Percentiles rank a stretch among this genome's conserved stretches.
Conservation (phyloP, 2,113 vertebrate species). For the Taurulus bubalis region DNA sequence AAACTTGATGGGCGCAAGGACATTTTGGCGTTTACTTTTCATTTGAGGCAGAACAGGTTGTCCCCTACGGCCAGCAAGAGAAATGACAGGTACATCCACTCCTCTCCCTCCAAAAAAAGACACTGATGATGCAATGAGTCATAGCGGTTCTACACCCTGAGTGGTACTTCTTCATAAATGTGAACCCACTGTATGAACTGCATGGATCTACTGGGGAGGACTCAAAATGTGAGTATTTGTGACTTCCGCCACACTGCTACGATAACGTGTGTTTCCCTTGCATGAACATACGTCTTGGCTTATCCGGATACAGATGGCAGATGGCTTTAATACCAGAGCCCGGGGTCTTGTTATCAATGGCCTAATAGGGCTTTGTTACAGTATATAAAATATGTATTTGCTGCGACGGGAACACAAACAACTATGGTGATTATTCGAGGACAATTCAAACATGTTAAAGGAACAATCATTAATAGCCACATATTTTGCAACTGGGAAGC, state of each 20-base stretch:
- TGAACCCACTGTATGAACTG: neutral
- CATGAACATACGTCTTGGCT: conserved; percentile 42
- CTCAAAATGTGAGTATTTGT: too few relatives aligned
- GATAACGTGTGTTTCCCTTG: conserved; percentile 29
- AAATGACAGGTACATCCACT: conserved; percentile 10
- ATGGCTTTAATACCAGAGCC: conserved; percentile 36
- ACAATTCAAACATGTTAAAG: conserved; percentile 29
- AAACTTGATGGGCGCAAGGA: neutral
- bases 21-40: neutral
- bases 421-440: conserved; percentile 9
- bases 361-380: conserved; percentile 30
- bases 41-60: neutral
- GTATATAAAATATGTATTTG: conserved; percentile 33
- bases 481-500: conserved; percentile 40
- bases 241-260: conserved; percentile 11
- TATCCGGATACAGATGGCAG: conserved; percentile 25
- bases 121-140: conserved; percentile 15
- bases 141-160: neutral
- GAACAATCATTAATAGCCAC: conserved; percentile 21
- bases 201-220: conserved; percentile 12
- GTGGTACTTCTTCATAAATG: conserved; percentile 15
- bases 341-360: conserved; percentile 17
- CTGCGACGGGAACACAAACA: conserved; percentile 12
- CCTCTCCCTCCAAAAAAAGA: neutral
- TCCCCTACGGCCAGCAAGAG: neutral